Conservation (phyloP, 2,113 vertebrate species). For the Sebastes fasciatus region DNA sequence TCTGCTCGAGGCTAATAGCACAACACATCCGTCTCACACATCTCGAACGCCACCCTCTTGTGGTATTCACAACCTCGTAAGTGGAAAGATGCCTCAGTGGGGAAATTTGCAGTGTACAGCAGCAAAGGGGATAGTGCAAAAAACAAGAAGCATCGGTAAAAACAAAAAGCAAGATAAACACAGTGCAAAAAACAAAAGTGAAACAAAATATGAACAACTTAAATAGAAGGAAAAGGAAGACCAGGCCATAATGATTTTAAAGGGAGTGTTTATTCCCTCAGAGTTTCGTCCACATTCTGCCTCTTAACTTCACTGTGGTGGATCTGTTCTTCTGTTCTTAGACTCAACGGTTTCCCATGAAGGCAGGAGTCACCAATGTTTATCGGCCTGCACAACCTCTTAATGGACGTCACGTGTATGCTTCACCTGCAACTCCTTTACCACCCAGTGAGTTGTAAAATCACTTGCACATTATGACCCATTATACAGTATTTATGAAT, state of each 20-base stretch:
- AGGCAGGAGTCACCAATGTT: slow-evolving; percentile 10
- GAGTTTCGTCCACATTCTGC: no score
- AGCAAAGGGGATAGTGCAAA: no score
- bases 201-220: no score
- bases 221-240: neutral
- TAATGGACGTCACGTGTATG: slow-evolving; percentile 48
- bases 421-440: slow-evolving; percentile 53
- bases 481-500: neutral
- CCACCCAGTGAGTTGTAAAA: slow-evolving; percentile 48
- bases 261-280: neutral
- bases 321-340: slow-evolving; percentile 31
- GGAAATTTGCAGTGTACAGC: no score
- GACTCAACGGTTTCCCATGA: slow-evolving; percentile 49
- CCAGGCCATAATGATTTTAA: neutral
- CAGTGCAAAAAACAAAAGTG: no score
- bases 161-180: no score
- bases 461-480: neutral
- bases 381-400: slow-evolving; percentile 61
- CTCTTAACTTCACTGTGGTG: neutral
- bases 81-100: no score
- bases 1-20: no score
- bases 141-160: no score
- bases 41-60: no score
- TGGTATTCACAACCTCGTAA: no score
- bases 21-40: no score